phyloP scores from a whole-genome alignment of 2,888 invertebrate genomes.

The Herminia tarsipennalis region DNA sequence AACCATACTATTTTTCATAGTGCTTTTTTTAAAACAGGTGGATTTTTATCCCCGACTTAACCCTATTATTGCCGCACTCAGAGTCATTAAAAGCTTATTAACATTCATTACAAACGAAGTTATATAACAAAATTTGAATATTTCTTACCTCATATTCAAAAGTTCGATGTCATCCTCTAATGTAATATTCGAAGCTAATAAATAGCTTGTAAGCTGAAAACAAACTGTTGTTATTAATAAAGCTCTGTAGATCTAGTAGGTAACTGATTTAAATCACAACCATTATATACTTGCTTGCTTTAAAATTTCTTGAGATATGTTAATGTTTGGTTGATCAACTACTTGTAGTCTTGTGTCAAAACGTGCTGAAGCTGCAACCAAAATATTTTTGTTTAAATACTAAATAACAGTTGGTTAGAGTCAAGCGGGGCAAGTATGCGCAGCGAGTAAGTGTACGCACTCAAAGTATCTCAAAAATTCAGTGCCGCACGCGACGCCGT shows the following conservation, averaged over 20 bases:
- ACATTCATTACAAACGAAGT: no score
- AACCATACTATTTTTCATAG: no score
- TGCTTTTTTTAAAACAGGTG: no score
- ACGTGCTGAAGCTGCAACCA: slow-evolving; percentile 83
- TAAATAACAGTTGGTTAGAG: no score
- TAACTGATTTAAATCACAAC: slow-evolving; percentile 4
- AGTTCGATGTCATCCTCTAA: slow-evolving; percentile 87
- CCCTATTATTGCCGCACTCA: no score
- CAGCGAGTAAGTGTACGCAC: no score
- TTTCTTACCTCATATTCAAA: slow-evolving; percentile 89
- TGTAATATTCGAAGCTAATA: slow-evolving; percentile 88
- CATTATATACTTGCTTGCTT: slow-evolving; percentile 60
- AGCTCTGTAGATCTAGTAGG: neutral
- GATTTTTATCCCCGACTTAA: no score
- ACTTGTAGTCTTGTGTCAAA: slow-evolving; percentile 86
- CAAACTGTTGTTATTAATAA: slow-evolving; percentile 8
- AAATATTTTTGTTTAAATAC: neutral
- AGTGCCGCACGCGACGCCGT: no score
- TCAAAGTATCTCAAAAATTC: no score
- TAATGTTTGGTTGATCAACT: slow-evolving; percentile 73
- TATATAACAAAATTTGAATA: no score
- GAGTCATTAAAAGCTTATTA: no score
- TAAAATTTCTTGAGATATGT: slow-evolving; percentile 72
- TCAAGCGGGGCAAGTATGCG: no score
- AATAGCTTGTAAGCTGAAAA: slow-evolving; percentile 87